Evolutionary conservation across 2,888 invertebrate species (phyloP).

Genomic region (Hanleya hanleyi): DNA sequence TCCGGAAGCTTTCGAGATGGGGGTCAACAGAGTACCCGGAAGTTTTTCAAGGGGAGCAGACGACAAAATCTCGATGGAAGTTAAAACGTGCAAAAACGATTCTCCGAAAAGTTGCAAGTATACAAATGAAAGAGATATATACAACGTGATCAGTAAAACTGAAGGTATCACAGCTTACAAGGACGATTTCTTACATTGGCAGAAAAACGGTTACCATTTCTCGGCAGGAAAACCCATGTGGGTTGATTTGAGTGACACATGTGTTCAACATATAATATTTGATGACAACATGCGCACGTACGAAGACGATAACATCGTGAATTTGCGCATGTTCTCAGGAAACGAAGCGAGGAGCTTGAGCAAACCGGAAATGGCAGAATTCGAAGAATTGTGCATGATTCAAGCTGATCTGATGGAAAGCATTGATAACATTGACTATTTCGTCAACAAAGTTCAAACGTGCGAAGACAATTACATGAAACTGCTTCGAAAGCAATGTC

Average conservation of each 20-base stretch:
- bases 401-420: constrained; percentile 70
- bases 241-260: constrained; percentile 59
- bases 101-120: constrained; percentile 26
- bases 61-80: constrained; percentile 41
- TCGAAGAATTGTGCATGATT: constrained; percentile 66
- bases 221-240: constrained; percentile 68
- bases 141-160: constrained; percentile 54
- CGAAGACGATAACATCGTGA: constrained; percentile 70
- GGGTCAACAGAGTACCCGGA: constrained; percentile 53
- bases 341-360: constrained; percentile 50
- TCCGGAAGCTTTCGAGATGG: constrained; percentile 44
- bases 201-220: constrained; percentile 62
- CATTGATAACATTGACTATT: constrained; percentile 65
- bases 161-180: constrained; percentile 65
- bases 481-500: constrained; percentile 28
- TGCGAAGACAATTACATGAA: constrained; percentile 63
- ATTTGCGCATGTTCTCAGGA: constrained; percentile 59
- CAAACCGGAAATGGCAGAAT: constrained; percentile 52
- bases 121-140: constrained; percentile 56
- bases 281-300: constrained; percentile 71
- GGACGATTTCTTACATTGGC: constrained; percentile 70
- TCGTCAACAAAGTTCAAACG: constrained; percentile 54
- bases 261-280: constrained; percentile 71
- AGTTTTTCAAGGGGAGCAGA: constrained; percentile 45
- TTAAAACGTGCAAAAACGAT: not conserved